Percentiles rank a stretch among this genome's conserved stretches.
Conservation (phyloP, 2,888 invertebrate genomes). For the Eristalis intricaria region DNA sequence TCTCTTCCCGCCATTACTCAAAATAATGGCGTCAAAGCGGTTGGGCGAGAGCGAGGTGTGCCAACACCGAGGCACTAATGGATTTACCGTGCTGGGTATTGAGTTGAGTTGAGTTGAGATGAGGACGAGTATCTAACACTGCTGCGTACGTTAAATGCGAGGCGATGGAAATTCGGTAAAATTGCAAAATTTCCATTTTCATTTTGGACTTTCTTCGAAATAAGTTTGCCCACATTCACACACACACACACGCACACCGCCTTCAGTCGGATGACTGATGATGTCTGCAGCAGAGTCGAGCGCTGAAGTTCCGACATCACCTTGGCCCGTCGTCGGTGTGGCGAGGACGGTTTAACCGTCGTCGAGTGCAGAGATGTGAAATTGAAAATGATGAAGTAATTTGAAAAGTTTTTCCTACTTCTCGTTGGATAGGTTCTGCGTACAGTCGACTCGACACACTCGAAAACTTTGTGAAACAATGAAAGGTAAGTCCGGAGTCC, state of each 20-base stretch:
- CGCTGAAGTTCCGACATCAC: slow-evolving; percentile 24
- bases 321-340: not conserved
- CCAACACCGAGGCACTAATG: slow-evolving; percentile 42
- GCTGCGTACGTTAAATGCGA: slow-evolving; percentile 43
- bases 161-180: slow-evolving; percentile 44
- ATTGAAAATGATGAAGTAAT: slow-evolving; percentile 71
- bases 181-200: slow-evolving; percentile 61
- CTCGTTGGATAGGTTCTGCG: not conserved
- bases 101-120: slow-evolving; percentile 15
- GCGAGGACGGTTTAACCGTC: not conserved
- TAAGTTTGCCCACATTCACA: slow-evolving; percentile 33
- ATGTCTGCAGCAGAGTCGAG: slow-evolving; percentile 25
- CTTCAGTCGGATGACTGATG: slow-evolving; percentile 57
- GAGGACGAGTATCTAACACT: not conserved
- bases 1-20: slow-evolving; percentile 60
- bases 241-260: not conserved
- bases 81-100: slow-evolving; percentile 30
- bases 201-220: slow-evolving; percentile 56
- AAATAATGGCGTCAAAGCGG: slow-evolving; percentile 58
- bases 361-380: slow-evolving; percentile 48
- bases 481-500: not conserved
- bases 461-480: not conserved
- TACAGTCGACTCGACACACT: too few relatives aligned
- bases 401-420: slow-evolving; percentile 49
- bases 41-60: not conserved